These are phyloP conservation scores for Todiramphus saurophagus DNA, from an alignment of 2,113 vertebrate species.

Conservation along the genomic window DNA sequence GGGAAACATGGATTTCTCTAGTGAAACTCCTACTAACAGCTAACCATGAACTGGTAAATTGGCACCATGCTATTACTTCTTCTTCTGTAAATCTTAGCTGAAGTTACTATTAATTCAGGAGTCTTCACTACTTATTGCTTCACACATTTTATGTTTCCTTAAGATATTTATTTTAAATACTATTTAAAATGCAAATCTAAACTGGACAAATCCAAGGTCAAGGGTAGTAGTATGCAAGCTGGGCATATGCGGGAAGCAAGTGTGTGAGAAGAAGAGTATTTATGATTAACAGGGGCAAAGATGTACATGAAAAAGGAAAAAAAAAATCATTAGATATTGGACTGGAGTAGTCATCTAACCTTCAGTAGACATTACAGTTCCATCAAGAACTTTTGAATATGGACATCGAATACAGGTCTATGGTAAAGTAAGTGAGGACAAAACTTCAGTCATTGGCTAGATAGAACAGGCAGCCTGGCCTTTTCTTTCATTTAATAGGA, in stretches of 20 bases:
- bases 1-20: not conserved
- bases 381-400: not conserved
- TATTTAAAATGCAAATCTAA: not conserved
- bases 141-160: not conserved
- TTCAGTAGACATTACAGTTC: not conserved
- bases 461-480: not conserved
- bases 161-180: not conserved
- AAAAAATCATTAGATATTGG: not conserved
- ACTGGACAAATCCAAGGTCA: not conserved
- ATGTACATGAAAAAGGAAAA: not conserved
- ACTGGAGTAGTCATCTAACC: not conserved
- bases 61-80: not conserved
- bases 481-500: not conserved
- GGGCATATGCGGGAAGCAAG: not conserved
- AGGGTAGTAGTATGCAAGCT: not conserved
- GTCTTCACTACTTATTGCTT: not conserved
- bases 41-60: not conserved
- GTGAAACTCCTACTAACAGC: not conserved
- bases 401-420: not conserved
- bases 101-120: not conserved
- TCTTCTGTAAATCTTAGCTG: not conserved
- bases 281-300: not conserved
- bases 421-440: not conserved
- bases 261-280: not conserved
- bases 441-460: not conserved